phyloP scores from a whole-genome alignment of 2,113 vertebrate species.

The Oncorhynchus keta region DNA sequence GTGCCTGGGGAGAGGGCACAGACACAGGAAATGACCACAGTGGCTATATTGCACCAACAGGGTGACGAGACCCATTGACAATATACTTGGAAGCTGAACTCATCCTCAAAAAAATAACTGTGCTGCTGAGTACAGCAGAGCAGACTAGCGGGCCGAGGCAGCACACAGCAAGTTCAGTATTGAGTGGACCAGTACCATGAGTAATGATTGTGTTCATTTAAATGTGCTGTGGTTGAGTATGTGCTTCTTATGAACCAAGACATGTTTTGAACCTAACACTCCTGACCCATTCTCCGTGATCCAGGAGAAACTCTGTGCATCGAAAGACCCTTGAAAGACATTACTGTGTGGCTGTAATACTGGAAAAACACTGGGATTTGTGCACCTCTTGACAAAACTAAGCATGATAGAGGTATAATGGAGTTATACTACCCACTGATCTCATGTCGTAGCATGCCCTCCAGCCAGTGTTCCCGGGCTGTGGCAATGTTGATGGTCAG shows the following conservation, averaged over 20 bases:
- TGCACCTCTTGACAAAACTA: not conserved
- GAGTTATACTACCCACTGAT: constrained; percentile 74
- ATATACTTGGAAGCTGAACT: not conserved
- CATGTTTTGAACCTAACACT: not conserved
- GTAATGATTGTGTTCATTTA: not conserved
- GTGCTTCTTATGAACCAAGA: not conserved
- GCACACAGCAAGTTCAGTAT: not conserved
- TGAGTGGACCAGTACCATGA: not conserved
- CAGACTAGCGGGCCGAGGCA: not conserved
- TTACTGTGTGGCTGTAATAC: not conserved
- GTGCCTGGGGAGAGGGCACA: constrained; percentile 78
- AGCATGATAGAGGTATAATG: not conserved
- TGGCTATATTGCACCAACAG: not conserved
- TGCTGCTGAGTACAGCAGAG: not conserved
- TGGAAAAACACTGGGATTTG: not conserved
- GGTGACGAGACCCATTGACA: not conserved
- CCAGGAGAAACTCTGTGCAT: not conserved
- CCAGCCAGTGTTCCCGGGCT: constrained; percentile 91
- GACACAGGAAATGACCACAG: not conserved
- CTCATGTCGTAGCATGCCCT: constrained; percentile 92
- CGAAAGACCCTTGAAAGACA: not conserved
- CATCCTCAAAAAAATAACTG: not conserved
- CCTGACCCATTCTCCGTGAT: not conserved
- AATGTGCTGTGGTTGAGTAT: not conserved
- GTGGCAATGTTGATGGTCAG: constrained; percentile 87